phyloP scores from a whole-genome alignment of 2,797 vertebrate species.

The Chanos chanos region DNA sequence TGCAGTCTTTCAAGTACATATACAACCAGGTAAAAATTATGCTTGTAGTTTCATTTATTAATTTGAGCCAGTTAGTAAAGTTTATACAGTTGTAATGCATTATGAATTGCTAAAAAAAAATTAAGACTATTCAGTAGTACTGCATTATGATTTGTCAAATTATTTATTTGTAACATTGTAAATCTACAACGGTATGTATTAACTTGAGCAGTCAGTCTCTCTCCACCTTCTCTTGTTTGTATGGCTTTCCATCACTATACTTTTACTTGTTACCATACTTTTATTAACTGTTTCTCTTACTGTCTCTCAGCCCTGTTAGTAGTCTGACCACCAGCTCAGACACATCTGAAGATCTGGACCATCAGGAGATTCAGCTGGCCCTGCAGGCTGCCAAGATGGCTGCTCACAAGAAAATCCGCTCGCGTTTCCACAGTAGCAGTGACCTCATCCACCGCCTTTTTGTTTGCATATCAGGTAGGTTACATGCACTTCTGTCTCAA shows the following conservation, averaged over 20 bases:
- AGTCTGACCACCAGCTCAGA: slow-evolving; percentile 77
- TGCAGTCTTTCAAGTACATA: slow-evolving; percentile 90
- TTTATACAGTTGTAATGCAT: not conserved
- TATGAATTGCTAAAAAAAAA: too few species aligned
- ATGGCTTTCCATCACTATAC: not conserved
- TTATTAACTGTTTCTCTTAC: not conserved
- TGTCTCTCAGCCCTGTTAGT: slow-evolving; percentile 65
- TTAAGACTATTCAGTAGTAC: too few species aligned
- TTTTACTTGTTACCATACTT: not conserved
- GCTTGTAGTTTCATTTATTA: slow-evolving; percentile 17
- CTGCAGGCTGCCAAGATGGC: slow-evolving; percentile 78
- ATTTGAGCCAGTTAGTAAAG: slow-evolving; percentile 4
- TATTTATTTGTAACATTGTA: not conserved
- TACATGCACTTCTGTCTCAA: not conserved
- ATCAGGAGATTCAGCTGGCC: slow-evolving; percentile 78
- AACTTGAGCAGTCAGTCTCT: too few species aligned
- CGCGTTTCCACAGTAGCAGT: slow-evolving; percentile 91
- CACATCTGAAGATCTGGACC: slow-evolving; percentile 77
- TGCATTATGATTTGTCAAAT: too few species aligned
- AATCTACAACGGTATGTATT: too few species aligned
- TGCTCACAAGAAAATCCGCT: slow-evolving; percentile 87
- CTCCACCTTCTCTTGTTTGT: not conserved
- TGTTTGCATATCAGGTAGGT: slow-evolving; percentile 95
- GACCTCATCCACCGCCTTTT: slow-evolving; percentile 97
- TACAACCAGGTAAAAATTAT: slow-evolving; percentile 79